A percentile compares a stretch with the other conserved stretches of the same genome.
Conservation (phyloP, 2,888 invertebrate species). For the Nemoura dubitans region DNA sequence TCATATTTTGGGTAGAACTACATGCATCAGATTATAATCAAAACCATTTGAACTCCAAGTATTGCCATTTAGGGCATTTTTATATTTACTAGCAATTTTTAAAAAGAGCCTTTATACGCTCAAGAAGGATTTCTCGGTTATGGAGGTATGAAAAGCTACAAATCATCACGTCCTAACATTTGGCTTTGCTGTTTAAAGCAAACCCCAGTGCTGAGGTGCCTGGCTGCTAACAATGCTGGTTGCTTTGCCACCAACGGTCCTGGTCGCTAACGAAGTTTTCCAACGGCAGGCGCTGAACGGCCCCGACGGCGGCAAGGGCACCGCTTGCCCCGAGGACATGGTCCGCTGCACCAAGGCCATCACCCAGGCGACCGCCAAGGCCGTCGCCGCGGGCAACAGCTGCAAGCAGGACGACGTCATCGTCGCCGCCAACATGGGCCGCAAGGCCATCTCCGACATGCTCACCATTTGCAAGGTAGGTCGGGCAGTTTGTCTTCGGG, state of each 20-base stretch:
- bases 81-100: too few relatives aligned
- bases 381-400: slow-evolving; percentile 92
- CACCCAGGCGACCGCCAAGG: slow-evolving; percentile 92
- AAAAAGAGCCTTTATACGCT: too few relatives aligned
- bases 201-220: too few relatives aligned
- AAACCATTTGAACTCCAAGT: too few relatives aligned
- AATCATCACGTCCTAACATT: too few relatives aligned
- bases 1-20: too few relatives aligned
- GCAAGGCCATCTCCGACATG: slow-evolving; percentile 94
- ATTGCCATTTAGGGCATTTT: too few relatives aligned
- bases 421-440: slow-evolving; percentile 92
- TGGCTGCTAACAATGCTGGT: too few relatives aligned
- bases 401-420: slow-evolving; percentile 94
- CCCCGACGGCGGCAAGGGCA: slow-evolving; percentile 65
- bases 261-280: neutral
- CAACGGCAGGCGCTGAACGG: slow-evolving; percentile 70
- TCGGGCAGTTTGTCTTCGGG: neutral
- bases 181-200: too few relatives aligned
- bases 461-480: slow-evolving; percentile 83
- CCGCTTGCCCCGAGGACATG: slow-evolving; percentile 89
- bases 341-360: slow-evolving; percentile 93
- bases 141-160: too few relatives aligned
- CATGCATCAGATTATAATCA: too few relatives aligned
- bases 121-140: too few relatives aligned
- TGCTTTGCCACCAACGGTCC: neutral